A percentile compares a stretch with the other conserved stretches of the same genome.
Evolutionary conservation across 2,888 invertebrate genomes (phyloP).

Genomic region (Nebria salina): DNA sequence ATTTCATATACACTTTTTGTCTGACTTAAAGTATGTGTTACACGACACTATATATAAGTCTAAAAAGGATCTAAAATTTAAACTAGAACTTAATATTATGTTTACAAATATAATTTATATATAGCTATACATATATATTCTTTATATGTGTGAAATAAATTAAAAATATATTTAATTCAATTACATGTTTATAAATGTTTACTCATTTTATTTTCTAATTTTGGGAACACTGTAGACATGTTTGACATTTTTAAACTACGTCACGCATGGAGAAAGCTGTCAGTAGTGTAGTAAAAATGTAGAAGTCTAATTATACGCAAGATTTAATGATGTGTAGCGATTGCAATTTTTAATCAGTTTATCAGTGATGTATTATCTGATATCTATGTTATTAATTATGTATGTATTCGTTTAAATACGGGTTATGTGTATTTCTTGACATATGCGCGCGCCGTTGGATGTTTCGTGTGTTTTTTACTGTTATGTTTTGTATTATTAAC

Average conservation of each 20-base stretch:
- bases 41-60: background rate
- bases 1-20: slow-evolving; percentile 20
- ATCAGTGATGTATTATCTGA: background rate
- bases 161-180: too few species aligned
- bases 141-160: too few species aligned
- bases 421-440: slow-evolving; percentile 31
- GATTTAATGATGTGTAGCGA: background rate
- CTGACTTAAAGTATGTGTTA: background rate
- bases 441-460: slow-evolving; percentile 43
- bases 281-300: slow-evolving; percentile 20
- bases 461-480: slow-evolving; percentile 44
- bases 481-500: slow-evolving; percentile 41
- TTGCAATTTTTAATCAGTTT: background rate
- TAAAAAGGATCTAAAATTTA: background rate
- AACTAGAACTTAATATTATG: too few species aligned
- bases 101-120: too few species aligned
- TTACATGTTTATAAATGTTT: background rate
- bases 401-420: background rate
- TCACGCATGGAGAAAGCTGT: slow-evolving; percentile 56
- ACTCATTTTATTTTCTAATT: slow-evolving; percentile 3
- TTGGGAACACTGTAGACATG: slow-evolving; percentile 21
- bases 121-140: too few species aligned
- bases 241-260: slow-evolving; percentile 52
- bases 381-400: background rate
- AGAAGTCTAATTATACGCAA: background rate